Conservation (phyloP, 2,888 invertebrate species). For the Odiellus spinosus region DNA sequence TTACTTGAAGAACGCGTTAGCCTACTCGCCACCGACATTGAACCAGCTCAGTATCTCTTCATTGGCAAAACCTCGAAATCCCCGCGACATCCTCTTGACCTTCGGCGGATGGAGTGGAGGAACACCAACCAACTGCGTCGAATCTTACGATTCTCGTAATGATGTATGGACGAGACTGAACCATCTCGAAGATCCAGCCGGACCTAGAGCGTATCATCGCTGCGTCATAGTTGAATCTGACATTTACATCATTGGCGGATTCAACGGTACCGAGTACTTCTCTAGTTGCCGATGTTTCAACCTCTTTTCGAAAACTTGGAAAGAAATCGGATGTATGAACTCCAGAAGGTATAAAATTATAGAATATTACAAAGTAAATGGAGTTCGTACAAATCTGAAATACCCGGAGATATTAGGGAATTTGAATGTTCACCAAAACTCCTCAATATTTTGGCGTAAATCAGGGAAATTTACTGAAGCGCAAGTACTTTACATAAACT, state of each 20-base stretch:
- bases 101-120: conserved; percentile 63
- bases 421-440: too few species aligned
- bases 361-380: background rate
- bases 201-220: conserved; percentile 84
- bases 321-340: conserved; percentile 34
- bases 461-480: too few species aligned
- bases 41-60: conserved; percentile 71
- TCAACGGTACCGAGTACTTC: conserved; percentile 33
- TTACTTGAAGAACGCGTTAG: too few species aligned
- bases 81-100: conserved; percentile 74
- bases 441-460: too few species aligned
- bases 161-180: conserved; percentile 73
- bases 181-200: conserved; percentile 52
- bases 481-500: too few species aligned
- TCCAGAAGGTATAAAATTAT: conserved; percentile 8
- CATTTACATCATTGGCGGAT: conserved; percentile 36
- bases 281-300: conserved; percentile 64
- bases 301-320: conserved; percentile 28
- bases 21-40: conserved; percentile 55
- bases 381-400: too few species aligned
- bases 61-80: conserved; percentile 54
- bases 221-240: conserved; percentile 67
- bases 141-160: conserved; percentile 74
- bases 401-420: too few species aligned
- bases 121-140: conserved; percentile 54